These are phyloP conservation scores for Lucilia sericata DNA, from an alignment of 1,140 invertebrate species.

Conservation along the genomic window DNA sequence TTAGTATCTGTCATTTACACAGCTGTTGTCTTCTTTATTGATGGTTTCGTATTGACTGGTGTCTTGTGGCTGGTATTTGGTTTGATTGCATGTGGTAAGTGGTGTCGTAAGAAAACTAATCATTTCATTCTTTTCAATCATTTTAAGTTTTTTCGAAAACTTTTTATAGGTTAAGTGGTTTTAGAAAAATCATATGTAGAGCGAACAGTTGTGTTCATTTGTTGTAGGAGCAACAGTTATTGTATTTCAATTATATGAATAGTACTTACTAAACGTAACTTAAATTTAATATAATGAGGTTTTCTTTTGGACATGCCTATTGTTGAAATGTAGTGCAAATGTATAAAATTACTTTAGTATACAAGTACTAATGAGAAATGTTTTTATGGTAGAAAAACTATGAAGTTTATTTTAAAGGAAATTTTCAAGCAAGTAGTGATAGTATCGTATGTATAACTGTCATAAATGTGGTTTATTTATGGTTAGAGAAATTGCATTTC, in stretches of 20 bases:
- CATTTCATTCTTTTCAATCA: neutral
- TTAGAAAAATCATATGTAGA: neutral
- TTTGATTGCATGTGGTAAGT: constrained; percentile 74
- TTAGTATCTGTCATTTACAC: constrained; percentile 82
- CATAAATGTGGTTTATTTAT: neutral
- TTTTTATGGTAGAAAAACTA: constrained; percentile 13
- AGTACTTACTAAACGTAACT: neutral
- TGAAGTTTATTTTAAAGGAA: too few relatives aligned
- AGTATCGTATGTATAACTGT: neutral
- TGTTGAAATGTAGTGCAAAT: neutral
- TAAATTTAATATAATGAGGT: constrained; percentile 19
- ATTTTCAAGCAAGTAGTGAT: too few relatives aligned
- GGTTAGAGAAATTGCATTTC: neutral
- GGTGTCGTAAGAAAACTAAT: neutral
- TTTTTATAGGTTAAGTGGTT: constrained; percentile 27
- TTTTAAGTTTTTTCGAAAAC: neutral
- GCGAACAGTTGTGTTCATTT: neutral
- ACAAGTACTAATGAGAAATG: constrained; percentile 28
- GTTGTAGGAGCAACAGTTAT: neutral
- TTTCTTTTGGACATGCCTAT: neutral
- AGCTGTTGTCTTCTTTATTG: constrained; percentile 77
- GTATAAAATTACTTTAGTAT: constrained; percentile 18
- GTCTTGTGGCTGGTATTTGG: constrained; percentile 75
- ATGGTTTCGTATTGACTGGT: constrained; percentile 71
- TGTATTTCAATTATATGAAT: neutral